phyloP scores from a whole-genome alignment of 1,140 invertebrate species.

The Lepidurus apus region DNA sequence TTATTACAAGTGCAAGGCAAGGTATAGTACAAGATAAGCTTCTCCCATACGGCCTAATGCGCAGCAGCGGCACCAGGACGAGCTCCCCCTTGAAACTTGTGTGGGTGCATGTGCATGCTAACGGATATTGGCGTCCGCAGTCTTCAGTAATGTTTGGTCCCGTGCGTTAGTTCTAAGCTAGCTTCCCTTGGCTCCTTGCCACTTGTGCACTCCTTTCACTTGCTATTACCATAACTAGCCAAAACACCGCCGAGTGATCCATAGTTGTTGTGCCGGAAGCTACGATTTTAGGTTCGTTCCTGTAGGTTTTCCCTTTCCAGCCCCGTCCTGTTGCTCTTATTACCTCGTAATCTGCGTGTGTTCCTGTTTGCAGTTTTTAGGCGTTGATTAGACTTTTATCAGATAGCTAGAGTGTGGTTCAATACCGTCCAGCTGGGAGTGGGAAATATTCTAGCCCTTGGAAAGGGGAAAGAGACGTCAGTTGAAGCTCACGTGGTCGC shows the following conservation, averaged over 20 bases:
- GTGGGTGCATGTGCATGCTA: slow-evolving; percentile 7
- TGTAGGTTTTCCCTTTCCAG: neutral
- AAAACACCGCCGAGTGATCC: slow-evolving; percentile 14
- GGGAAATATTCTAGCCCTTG: neutral
- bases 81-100: neutral
- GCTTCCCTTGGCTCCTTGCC: neutral
- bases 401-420: neutral
- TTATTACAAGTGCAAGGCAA: neutral
- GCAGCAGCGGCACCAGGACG: neutral
- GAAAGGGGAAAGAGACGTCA: neutral
- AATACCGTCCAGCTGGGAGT: neutral
- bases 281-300: neutral
- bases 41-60: neutral
- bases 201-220: slow-evolving; percentile 3
- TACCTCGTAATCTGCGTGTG: neutral
- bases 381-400: neutral
- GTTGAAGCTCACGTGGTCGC: neutral
- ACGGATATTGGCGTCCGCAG: slow-evolving; percentile 9
- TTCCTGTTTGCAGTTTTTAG: neutral
- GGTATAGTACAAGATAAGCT: neutral
- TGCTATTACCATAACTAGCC: neutral
- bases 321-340: neutral
- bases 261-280: neutral
- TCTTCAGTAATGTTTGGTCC: neutral
- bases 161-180: neutral